Conservation (phyloP, 2,888 invertebrate genomes). For the Leucophora obtusa region DNA sequence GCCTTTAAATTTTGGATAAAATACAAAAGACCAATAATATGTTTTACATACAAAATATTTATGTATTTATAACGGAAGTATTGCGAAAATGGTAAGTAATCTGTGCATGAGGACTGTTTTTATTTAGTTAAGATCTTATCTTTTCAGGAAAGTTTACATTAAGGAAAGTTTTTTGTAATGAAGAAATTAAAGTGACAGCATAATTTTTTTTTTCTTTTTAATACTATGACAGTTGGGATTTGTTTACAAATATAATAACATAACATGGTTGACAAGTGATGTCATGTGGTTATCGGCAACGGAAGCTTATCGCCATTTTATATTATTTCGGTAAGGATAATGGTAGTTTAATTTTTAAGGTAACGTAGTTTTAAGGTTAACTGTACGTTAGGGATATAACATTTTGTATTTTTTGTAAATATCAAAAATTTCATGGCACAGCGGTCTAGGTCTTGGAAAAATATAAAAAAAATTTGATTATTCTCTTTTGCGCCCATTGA, state of each 20-base stretch:
- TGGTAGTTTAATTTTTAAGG: too few species aligned
- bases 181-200: too few species aligned
- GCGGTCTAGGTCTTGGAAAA: too few species aligned
- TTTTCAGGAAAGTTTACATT: conserved; percentile 45
- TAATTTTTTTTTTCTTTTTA: background rate
- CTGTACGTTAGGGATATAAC: too few species aligned
- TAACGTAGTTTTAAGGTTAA: too few species aligned
- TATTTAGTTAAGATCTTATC: conserved; percentile 39
- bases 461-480: too few species aligned
- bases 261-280: conserved; percentile 41
- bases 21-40: background rate
- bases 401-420: too few species aligned
- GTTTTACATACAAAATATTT: background rate
- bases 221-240: background rate
- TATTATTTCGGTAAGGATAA: too few species aligned
- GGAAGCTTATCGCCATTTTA: too few species aligned
- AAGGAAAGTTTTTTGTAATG: background rate
- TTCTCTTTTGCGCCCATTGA: too few species aligned
- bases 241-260: background rate
- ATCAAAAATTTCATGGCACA: too few species aligned
- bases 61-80: conserved; percentile 42
- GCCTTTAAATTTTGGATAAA: background rate
- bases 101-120: background rate
- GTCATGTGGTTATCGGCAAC: background rate
- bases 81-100: conserved; percentile 47